These are phyloP conservation scores for Lithophane leautieri DNA, from an alignment of 2,888 invertebrate species.

Conservation along the genomic window DNA sequence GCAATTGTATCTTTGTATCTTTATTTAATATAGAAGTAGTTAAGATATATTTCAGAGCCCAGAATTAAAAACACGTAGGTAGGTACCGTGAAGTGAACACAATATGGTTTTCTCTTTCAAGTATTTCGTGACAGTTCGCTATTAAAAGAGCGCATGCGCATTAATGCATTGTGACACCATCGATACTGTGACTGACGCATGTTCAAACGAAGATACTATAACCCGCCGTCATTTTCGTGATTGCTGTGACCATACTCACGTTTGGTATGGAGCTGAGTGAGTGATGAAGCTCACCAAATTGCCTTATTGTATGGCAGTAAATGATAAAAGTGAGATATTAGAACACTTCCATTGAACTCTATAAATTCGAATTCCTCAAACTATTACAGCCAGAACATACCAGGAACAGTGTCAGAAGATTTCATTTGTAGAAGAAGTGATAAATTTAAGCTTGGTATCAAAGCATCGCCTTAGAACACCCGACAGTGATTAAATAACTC, in stretches of 20 bases:
- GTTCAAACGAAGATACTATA: background rate
- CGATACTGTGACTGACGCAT: conserved; percentile 5
- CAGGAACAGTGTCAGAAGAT: background rate
- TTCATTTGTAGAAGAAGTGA: background rate
- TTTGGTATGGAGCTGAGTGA: conserved; percentile 9
- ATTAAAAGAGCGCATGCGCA: conserved; percentile 25
- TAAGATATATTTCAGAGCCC: background rate
- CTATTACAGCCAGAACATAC: no score
- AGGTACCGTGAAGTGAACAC: background rate
- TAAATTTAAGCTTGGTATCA: background rate
- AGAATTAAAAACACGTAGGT: background rate
- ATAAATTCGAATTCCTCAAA: background rate
- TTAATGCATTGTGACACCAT: conserved; percentile 22
- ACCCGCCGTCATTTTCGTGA: conserved; percentile 2
- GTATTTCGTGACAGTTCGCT: conserved; percentile 30
- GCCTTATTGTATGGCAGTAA: conserved; percentile 6
- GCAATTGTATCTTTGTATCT: background rate
- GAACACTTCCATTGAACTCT: conserved; percentile 1
- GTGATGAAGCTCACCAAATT: conserved; percentile 12
- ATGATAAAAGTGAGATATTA: conserved; percentile 7
- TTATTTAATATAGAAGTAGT: background rate
- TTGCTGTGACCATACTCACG: background rate
- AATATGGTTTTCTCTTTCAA: conserved; percentile 27
- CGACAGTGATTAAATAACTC: background rate
- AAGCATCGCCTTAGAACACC: background rate